Conservation (phyloP, 2,113 vertebrate genomes). For the Beaufortia kweichowensis region DNA sequence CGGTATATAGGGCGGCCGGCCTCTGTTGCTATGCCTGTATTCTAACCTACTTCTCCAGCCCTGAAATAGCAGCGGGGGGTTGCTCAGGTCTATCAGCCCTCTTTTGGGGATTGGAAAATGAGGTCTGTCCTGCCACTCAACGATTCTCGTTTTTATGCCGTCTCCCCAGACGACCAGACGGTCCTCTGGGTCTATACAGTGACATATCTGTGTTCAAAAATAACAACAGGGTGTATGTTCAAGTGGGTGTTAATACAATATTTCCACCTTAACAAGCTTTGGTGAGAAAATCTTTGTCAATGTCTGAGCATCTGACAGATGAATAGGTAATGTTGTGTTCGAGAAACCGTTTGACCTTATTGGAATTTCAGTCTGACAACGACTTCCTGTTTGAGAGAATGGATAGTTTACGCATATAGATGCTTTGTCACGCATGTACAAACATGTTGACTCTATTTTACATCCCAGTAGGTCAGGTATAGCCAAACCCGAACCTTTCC, state of each 20-base stretch:
- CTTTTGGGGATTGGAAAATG: slow-evolving; percentile 63
- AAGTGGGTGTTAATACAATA: neutral
- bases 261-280: slow-evolving; percentile 7
- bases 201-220: slow-evolving; percentile 34
- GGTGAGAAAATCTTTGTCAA: slow-evolving; percentile 27
- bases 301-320: slow-evolving; percentile 11
- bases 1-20: slow-evolving; percentile 58
- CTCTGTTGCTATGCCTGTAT: slow-evolving; percentile 57
- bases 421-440: neutral
- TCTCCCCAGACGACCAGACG: slow-evolving; percentile 19
- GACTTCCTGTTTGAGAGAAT: slow-evolving; percentile 11
- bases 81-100: slow-evolving; percentile 56
- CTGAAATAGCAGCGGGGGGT: slow-evolving; percentile 72
- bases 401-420: neutral
- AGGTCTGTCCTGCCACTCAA: slow-evolving; percentile 61
- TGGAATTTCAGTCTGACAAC: slow-evolving; percentile 35
- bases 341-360: slow-evolving; percentile 31
- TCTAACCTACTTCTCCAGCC: slow-evolving; percentile 71
- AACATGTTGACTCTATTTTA: neutral
- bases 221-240: slow-evolving; percentile 1
- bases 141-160: slow-evolving; percentile 27
- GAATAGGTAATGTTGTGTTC: slow-evolving; percentile 43
- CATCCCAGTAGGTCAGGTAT: no score
- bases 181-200: slow-evolving; percentile 33
- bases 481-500: slow-evolving; percentile 13